phyloP scores from a whole-genome alignment of 2,888 invertebrate genomes.

The Patella depressa region DNA sequence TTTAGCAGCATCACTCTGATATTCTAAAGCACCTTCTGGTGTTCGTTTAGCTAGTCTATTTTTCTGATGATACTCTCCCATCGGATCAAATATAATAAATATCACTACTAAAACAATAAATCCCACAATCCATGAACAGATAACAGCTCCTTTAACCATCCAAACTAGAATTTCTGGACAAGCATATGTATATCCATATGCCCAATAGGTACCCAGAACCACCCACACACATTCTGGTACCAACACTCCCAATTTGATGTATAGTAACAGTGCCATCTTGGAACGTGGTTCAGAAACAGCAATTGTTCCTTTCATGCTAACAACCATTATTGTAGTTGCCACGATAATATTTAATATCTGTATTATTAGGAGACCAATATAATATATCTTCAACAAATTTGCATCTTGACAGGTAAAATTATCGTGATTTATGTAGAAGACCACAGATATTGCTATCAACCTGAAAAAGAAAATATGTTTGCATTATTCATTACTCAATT shows the following conservation, averaged over 20 bases:
- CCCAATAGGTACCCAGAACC: slow-evolving; percentile 86
- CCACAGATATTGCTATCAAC: slow-evolving; percentile 79
- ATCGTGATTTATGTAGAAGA: slow-evolving; percentile 77
- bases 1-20: slow-evolving; percentile 36
- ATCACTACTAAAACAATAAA: slow-evolving; percentile 80
- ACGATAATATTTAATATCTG: slow-evolving; percentile 66
- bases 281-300: slow-evolving; percentile 81
- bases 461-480: slow-evolving; percentile 71
- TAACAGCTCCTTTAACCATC: slow-evolving; percentile 77
- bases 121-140: slow-evolving; percentile 86
- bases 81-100: slow-evolving; percentile 85
- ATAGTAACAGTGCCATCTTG: slow-evolving; percentile 79
- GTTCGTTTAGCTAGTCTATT: slow-evolving; percentile 20
- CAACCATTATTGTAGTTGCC: slow-evolving; percentile 63
- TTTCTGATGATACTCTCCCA: slow-evolving; percentile 74
- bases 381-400: slow-evolving; percentile 80
- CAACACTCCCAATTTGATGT: slow-evolving; percentile 81
- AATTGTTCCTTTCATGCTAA: slow-evolving; percentile 79
- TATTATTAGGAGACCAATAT: slow-evolving; percentile 76
- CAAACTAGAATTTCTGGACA: slow-evolving; percentile 55
- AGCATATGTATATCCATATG: slow-evolving; percentile 73
- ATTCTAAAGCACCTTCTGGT: slow-evolving; percentile 15
- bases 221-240: slow-evolving; percentile 85
- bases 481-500: no score
- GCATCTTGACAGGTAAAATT: slow-evolving; percentile 81